phyloP scores from a whole-genome alignment of 1,140 invertebrate species.

The Dinoponera quadriceps region DNA sequence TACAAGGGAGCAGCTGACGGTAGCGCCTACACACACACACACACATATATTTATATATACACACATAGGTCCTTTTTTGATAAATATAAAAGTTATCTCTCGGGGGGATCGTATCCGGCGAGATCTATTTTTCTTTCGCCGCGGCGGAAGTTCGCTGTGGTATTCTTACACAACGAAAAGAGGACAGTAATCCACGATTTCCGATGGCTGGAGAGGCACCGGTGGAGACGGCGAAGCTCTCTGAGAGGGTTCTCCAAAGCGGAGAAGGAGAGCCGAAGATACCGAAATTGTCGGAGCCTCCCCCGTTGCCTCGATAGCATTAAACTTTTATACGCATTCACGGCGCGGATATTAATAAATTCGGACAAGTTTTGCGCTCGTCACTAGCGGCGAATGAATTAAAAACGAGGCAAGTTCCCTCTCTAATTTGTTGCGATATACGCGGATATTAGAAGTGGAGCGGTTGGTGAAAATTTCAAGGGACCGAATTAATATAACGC shows the following conservation, averaged over 20 bases:
- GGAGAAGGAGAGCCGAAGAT: conserved; percentile 53
- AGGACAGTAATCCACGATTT: conserved; percentile 70
- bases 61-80: conserved; percentile 49
- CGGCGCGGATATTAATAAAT: conserved; percentile 69
- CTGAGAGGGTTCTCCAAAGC: conserved; percentile 29
- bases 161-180: conserved; percentile 57
- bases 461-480: not conserved
- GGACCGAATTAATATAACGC: not conserved
- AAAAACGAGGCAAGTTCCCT: conserved; percentile 11
- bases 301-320: conserved; percentile 56
- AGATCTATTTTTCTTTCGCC: conserved; percentile 72
- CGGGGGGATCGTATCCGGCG: conserved; percentile 59
- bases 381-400: conserved; percentile 6
- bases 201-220: conserved; percentile 51
- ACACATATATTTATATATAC: not conserved
- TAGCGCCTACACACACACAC: conserved; percentile 8
- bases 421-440: not conserved
- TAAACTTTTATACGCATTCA: conserved; percentile 75
- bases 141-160: conserved; percentile 51
- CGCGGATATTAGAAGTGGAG: conserved; percentile 6
- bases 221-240: conserved; percentile 1
- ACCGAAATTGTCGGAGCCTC: conserved; percentile 42
- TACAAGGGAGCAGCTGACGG: conserved; percentile 28
- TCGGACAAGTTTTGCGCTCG: conserved; percentile 67
- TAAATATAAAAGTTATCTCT: conserved; percentile 71